Percentiles rank a stretch among this genome's conserved stretches.
Conservation (phyloP, 2,113 vertebrate genomes). For the Oxyura jamaicensis region DNA sequence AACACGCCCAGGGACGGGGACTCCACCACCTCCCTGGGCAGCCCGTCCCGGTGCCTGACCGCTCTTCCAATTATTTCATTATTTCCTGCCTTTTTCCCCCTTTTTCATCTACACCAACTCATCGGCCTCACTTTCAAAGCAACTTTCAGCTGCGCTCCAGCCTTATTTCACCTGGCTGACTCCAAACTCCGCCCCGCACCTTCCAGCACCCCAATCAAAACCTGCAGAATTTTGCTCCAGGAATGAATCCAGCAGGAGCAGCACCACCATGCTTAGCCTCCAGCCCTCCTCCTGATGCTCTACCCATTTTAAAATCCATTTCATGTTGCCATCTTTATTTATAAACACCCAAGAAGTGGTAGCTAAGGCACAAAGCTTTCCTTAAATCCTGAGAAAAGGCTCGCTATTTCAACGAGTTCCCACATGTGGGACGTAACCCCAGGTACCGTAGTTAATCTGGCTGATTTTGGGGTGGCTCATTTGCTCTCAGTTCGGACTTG, state of each 20-base stretch:
- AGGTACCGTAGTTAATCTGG: not conserved
- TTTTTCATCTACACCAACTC: not conserved
- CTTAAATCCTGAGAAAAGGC: too few species aligned
- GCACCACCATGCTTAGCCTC: not conserved
- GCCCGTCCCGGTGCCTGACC: too few species aligned
- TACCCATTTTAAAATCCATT: not conserved
- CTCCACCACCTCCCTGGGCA: too few species aligned
- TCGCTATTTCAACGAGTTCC: not conserved
- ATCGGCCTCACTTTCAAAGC: not conserved
- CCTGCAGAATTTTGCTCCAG: too few species aligned
- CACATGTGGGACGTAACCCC: too few species aligned
- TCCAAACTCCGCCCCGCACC: not conserved
- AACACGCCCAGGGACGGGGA: too few species aligned
- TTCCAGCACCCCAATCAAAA: not conserved
- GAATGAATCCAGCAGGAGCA: fast-evolving
- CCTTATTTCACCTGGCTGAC: not conserved
- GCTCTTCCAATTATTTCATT: too few species aligned
- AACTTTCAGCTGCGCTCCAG: not conserved
- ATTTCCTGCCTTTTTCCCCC: not conserved
- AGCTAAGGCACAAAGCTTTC: not conserved
- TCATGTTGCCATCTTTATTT: too few species aligned
- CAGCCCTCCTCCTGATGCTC: not conserved
- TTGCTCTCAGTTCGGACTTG: not conserved
- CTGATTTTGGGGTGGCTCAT: not conserved
- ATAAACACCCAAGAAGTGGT: not conserved